Percentiles rank a stretch among this genome's conserved stretches.
Evolutionary conservation across 2,888 invertebrate species (phyloP).

Genomic region (Trichopoda pennipes): DNA sequence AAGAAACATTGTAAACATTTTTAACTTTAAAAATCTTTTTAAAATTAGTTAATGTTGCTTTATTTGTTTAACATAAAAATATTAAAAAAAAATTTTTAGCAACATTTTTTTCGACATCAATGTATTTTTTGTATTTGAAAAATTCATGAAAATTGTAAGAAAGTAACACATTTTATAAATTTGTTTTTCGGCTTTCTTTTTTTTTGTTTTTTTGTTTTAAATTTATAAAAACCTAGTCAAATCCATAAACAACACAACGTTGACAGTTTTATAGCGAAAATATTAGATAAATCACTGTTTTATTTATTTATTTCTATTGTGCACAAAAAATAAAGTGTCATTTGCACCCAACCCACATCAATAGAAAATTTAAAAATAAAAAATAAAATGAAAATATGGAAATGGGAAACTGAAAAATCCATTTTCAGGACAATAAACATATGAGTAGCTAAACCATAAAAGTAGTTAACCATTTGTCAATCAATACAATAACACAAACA

Average conservation of each 20-base stretch:
- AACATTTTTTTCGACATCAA: not conserved
- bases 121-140: not conserved
- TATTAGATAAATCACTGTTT: conserved; percentile 66
- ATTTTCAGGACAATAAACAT: conserved; percentile 64
- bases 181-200: no score
- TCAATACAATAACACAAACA: conserved; percentile 26
- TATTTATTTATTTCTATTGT: conserved; percentile 54
- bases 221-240: conserved; percentile 43
- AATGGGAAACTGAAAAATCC: conserved; percentile 34
- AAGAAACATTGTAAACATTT: no score
- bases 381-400: conserved; percentile 21
- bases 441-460: conserved; percentile 57
- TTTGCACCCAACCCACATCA: conserved; percentile 67
- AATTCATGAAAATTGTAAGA: not conserved
- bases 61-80: no score
- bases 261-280: conserved; percentile 66
- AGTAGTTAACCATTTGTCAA: conserved; percentile 55
- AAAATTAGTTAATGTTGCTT: no score
- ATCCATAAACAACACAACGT: conserved; percentile 31
- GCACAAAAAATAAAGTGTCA: conserved; percentile 60
- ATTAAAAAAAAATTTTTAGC: no score
- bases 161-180: not conserved
- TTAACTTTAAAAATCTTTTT: no score
- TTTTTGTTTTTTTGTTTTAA: conserved; percentile 1
- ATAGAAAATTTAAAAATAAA: conserved; percentile 45